Conservation (phyloP, 2,888 invertebrate genomes). For the Caradrina kadenii region DNA sequence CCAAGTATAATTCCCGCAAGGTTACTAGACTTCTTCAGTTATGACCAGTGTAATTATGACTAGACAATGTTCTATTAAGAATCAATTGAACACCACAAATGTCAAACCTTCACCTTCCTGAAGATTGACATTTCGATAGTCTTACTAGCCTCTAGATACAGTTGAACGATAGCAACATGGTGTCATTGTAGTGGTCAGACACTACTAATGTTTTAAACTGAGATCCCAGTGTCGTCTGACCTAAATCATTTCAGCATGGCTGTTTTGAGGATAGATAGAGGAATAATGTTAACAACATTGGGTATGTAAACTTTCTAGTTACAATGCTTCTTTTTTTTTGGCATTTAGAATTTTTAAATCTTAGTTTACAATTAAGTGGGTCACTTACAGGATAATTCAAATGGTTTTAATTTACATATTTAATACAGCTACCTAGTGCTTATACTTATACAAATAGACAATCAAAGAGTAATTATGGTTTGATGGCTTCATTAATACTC, state of each 20-base stretch:
- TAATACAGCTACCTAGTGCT: not conserved
- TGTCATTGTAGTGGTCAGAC: not conserved
- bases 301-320: no score
- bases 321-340: no score
- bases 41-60: not conserved
- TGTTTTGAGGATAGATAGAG: not conserved
- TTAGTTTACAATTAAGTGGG: not conserved
- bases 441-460: not conserved
- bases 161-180: not conserved
- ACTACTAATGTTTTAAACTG: not conserved
- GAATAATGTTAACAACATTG: no score
- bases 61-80: slow-evolving; percentile 7
- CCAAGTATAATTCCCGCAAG: not conserved
- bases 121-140: slow-evolving; percentile 16
- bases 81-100: slow-evolving; percentile 22
- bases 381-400: not conserved
- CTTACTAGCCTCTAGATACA: not conserved
- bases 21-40: not conserved
- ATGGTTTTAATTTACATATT: not conserved
- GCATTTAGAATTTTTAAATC: no score
- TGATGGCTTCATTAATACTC: slow-evolving; percentile 9
- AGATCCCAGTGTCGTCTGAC: not conserved
- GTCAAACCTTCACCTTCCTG: slow-evolving; percentile 38
- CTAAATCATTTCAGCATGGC: not conserved
- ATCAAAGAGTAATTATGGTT: not conserved